Evolutionary conservation across 2,888 invertebrate genomes (phyloP), one percentile per base, ranked within the genome.

Genomic region (Elmis aenea): DNA sequence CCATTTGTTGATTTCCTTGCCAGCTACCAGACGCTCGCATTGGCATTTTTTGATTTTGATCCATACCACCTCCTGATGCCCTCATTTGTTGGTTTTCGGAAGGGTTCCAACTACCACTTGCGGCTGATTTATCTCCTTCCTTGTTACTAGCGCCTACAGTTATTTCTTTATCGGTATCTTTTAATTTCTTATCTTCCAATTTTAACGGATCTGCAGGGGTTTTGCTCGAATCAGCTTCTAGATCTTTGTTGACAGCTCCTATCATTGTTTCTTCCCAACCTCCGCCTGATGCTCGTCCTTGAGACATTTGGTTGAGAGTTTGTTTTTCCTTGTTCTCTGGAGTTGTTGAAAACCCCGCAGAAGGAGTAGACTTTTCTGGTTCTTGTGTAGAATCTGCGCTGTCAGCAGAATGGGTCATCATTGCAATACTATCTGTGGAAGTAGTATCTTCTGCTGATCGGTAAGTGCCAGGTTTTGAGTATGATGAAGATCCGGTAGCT

Each of bases 261-360:
- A 8, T 12, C 33, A 20, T 33, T 3, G 18, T 13, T 20, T 26
- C 26, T 26, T 33, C 23, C 32, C 32, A 33, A 16, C 25, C 18
- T 9, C 25, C 32, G 9, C 25, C 26, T 23, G 25, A 6, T n/a
- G 14, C 5, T 9, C 4, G 9, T 8, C 59, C 36, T 28, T 58
- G 45, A 9, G 50, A 50, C 55, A 62, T 58, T 6, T 51, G 53
- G 16, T 58, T 46, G 23, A 58, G 20, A 5, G 59, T 60, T 10
- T 57, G 53, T 12, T 51, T 47, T 31, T 60, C 58, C 30, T 54
- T 52, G 4, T 52, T 46, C 24, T 52, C 52, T 9, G 23, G 37
- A 6, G 5, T 18, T 3, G 13, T 23, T 13, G n/a, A 6, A 18
- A 6, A 18, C 10, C 24, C 31, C 30, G 45, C 37, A 5, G 45